These are phyloP conservation scores for Drosophila sordidula DNA, from an alignment of 2,888 invertebrate genomes.

Conservation along the genomic window DNA sequence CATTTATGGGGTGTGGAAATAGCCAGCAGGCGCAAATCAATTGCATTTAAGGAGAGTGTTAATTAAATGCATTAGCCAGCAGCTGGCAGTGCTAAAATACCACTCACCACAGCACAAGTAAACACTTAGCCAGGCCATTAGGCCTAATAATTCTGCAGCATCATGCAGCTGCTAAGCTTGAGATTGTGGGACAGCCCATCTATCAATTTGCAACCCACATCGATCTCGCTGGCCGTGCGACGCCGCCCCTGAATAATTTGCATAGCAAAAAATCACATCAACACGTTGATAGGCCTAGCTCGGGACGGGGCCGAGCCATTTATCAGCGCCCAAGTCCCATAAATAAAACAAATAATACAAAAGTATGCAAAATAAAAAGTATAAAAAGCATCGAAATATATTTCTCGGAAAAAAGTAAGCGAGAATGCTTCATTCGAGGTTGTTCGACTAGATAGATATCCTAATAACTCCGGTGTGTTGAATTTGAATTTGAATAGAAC, in stretches of 20 bases:
- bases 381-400: slow-evolving; percentile 59
- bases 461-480: not conserved
- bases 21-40: slow-evolving; percentile 38
- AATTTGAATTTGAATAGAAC: no score
- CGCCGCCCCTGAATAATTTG: slow-evolving; percentile 37
- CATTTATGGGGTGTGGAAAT: slow-evolving; percentile 1
- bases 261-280: slow-evolving; percentile 68
- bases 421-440: not conserved
- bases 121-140: slow-evolving; percentile 33
- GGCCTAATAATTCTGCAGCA: slow-evolving; percentile 20
- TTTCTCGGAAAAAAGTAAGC: slow-evolving; percentile 9
- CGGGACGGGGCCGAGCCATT: slow-evolving; percentile 54
- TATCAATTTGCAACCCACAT: slow-evolving; percentile 53
- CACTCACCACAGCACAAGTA: slow-evolving; percentile 1
- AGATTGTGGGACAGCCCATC: slow-evolving; percentile 21
- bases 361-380: slow-evolving; percentile 76
- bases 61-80: slow-evolving; percentile 46
- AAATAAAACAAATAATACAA: slow-evolving; percentile 77
- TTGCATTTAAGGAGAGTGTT: slow-evolving; percentile 41
- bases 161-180: slow-evolving; percentile 45
- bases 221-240: slow-evolving; percentile 22
- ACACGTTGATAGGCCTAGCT: slow-evolving; percentile 68
- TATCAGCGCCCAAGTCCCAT: slow-evolving; percentile 71
- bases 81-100: slow-evolving; percentile 32
- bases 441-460: slow-evolving; percentile 5